Base-by-base conservation (phyloP, 2,888 invertebrate genomes). In the Gandaritis pyraliata region DNA sequence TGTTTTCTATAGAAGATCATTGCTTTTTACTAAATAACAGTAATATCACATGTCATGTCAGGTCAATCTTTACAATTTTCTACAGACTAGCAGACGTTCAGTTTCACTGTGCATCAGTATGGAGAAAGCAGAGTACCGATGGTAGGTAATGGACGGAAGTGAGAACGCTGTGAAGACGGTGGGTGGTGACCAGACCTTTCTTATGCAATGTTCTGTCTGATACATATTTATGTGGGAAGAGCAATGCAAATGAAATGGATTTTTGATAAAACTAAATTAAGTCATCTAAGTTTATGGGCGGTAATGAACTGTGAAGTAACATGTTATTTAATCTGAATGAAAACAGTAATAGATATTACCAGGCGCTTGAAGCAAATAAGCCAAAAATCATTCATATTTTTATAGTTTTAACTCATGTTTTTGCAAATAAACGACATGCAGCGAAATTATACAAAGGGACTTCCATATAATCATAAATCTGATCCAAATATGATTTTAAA, bases 91-190 rank as follows among this genome's bases (percentile, higher is more conserved):
- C 33, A 8, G 30, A 33, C 29, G 38, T 49, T 33, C 29, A 50
- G 48, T 70, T 66, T 66, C 64, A 58, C 61, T 30, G 29, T 15
- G 30, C 68, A 59, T 66, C 59, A 58, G 30, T 50, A 61, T 63
- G 59, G 68, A 67, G 71, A 70, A 69, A 70, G 68, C 51, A 59
- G 48, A 61, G 23, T 46, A 58, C 58, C 33, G 58, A 55, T 43
- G 61, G 56, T 58, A 58, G 61, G 56, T 58, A 58, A 61, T 65
- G 58, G 46, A 52, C 69, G 70, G 72, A 70, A 63, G 67, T 72
- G 70, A 58, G 53, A 62, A 38, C 65, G 52, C 33, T 66, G 47
- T 15, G 58, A 58, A 56, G 47, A 23, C 55, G 30, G 45, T 36
- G 30, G 13, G 3, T 46, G 16, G 49, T 39, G 58, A 54, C 57